Evolutionary conservation across 2,113 vertebrate species (phyloP).

Genomic region (Struthio camelus): DNA sequence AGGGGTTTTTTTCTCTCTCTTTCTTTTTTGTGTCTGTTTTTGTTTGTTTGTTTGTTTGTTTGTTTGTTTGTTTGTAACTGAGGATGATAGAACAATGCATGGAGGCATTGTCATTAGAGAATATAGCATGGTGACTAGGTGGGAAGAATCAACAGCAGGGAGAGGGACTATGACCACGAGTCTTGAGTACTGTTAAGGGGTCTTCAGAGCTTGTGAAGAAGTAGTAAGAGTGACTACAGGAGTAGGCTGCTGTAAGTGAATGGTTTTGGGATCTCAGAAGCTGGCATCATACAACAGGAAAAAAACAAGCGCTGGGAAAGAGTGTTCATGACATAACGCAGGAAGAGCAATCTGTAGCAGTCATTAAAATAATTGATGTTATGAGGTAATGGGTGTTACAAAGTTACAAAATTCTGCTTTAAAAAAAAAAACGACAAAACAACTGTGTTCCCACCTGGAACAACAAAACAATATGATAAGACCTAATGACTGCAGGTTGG

Average conservation of each 20-base stretch:
- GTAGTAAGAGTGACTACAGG: not conserved
- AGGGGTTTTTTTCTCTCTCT: not conserved
- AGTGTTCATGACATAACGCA: accelerated
- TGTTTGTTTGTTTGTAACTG: not conserved
- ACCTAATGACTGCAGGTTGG: not conserved
- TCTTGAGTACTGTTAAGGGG: not conserved
- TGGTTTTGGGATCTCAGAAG: not conserved
- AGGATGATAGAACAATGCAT: not conserved
- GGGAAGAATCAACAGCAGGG: not conserved
- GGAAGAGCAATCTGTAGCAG: not conserved
- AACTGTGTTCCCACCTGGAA: not conserved
- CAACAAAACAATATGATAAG: not conserved
- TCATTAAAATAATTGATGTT: not conserved
- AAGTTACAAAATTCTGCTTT: not conserved
- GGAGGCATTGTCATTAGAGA: not conserved
- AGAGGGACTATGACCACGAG: not conserved
- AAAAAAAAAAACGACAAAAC: not conserved
- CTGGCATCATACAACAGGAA: not conserved
- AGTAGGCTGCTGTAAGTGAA: not conserved
- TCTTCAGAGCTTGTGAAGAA: not conserved
- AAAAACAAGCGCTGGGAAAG: not conserved
- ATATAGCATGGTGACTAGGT: accelerated
- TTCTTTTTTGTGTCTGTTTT: not conserved
- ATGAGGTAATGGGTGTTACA: not conserved
- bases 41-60: not conserved